Evolutionary conservation across 2,113 vertebrate genomes (phyloP), one percentile per base, ranked within the genome.

Genomic region (Rhipidura dahli): DNA sequence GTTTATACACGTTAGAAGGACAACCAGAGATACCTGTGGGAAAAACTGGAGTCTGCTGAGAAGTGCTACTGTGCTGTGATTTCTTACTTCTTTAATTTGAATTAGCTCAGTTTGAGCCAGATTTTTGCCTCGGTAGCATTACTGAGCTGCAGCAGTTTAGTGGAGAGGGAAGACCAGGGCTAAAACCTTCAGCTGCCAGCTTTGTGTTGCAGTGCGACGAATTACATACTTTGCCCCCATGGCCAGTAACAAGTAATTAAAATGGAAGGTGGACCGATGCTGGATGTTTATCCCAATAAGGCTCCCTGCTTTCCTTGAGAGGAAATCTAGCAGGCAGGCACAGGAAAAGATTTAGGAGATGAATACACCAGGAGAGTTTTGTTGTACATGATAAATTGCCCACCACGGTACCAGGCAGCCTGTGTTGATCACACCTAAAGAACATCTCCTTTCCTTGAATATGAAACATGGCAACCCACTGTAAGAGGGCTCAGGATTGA

Each of bases 191-290:
- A 44, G 47, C 65, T 59, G 19, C 57, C 57, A 53, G 45, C 39
- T 82, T 84, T 24, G 31, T 78, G 51, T 64, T 78, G 27, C 9
- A 24, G 39, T 28, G 15, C 68, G 57, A 40, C 28, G 45, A 35
- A 26, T 54, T 6, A 39, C 1, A 1, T 30, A 16, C 68, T 80
- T 59, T 42, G 16, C 28, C 19, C 14, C 61, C 0, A 0, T 14
- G 31, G 27, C 40, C 57, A 30, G 37, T 20, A 24, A 68, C 26
- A 72, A 73, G 47, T 47, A 35, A 75, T 66, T 50, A 37, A 87
- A 83, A 35, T 4, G 8, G 28, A 65, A 57, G 22, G 16, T 64
- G 33, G 81, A 44, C 22, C 1, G 1, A 3, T 10, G 51, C 54
- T 57, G 33, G 50, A 2, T 49, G 9, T 83, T 88, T 80, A 12